A percentile compares a stretch with the other conserved stretches of the same genome.
phyloP scores from a whole-genome alignment of 53 echinoderm and acorn worm species.

The Echinarachnius parma region DNA sequence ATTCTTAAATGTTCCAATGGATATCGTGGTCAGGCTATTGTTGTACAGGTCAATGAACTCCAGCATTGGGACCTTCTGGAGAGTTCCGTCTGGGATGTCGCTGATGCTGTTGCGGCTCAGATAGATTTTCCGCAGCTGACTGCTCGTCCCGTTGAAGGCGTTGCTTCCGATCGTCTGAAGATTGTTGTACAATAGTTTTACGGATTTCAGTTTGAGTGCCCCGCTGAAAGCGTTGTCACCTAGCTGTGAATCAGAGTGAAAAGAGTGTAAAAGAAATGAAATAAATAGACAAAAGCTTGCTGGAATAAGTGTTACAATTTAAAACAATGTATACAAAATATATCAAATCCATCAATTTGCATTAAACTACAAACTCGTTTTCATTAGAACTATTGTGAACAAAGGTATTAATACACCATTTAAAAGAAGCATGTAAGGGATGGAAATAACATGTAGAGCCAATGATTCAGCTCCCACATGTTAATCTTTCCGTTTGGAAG shows the following conservation, averaged over 20 bases:
- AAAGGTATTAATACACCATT: too few relatives aligned
- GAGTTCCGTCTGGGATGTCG: background rate
- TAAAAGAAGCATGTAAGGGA: too few relatives aligned
- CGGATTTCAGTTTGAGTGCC: conserved; percentile 6
- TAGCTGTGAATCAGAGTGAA: background rate
- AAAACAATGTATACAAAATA: too few relatives aligned
- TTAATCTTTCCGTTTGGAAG: too few relatives aligned
- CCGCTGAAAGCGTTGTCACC: conserved; percentile 14
- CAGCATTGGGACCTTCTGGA: conserved; percentile 16
- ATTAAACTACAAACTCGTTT: too few relatives aligned
- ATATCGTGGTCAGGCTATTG: background rate
- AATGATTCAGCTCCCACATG: too few relatives aligned
- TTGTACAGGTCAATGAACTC: conserved; percentile 24
- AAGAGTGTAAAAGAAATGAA: too few relatives aligned
- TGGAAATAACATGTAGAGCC: too few relatives aligned
- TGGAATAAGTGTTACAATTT: too few relatives aligned
- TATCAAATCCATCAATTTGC: too few relatives aligned
- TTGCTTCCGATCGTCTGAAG: background rate
- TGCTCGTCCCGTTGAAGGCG: conserved; percentile 12
- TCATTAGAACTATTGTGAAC: too few relatives aligned
- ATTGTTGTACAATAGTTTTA: conserved; percentile 25
- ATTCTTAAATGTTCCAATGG: background rate
- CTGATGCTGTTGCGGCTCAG: conserved; percentile 2
- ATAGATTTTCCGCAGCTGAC: background rate
- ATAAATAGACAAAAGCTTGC: too few relatives aligned